phyloP scores from a whole-genome alignment of 2,888 invertebrate genomes.

The Argyresthia goedartella region DNA sequence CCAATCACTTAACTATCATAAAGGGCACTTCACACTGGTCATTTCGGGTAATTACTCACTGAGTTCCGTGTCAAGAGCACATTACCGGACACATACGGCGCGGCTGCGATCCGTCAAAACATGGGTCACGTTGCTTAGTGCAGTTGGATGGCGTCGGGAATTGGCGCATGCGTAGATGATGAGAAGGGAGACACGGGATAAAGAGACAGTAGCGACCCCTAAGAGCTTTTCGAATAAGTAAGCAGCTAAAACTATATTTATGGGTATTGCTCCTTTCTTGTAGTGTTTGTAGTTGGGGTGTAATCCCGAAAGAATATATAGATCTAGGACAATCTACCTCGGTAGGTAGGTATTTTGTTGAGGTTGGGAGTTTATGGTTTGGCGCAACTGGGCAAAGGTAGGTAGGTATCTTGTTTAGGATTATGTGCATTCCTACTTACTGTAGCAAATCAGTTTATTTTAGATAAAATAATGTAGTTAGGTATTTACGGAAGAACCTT shows the following conservation, averaged over 20 bases:
- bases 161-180: constrained; percentile 54
- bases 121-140: constrained; percentile 36
- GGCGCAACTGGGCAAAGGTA: no score
- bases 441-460: no score
- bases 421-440: no score
- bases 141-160: constrained; percentile 59
- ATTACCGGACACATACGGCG: constrained; percentile 38
- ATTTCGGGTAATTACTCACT: constrained; percentile 15
- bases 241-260: constrained; percentile 14
- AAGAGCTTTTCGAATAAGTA: neutral
- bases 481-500: no score
- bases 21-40: constrained; percentile 44
- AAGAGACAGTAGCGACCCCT: constrained; percentile 2
- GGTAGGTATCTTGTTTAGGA: no score
- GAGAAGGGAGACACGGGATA: neutral
- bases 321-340: no score
- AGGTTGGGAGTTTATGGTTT: no score
- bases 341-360: no score
- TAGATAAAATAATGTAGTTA: no score
- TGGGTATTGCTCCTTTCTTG: constrained; percentile 3
- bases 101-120: constrained; percentile 56
- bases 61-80: constrained; percentile 62
- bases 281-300: no score
- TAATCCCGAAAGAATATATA: no score
- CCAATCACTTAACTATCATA: constrained; percentile 42